Evolutionary conservation across 2,797 vertebrate genomes (phyloP).

Genomic region (Anas acuta): DNA sequence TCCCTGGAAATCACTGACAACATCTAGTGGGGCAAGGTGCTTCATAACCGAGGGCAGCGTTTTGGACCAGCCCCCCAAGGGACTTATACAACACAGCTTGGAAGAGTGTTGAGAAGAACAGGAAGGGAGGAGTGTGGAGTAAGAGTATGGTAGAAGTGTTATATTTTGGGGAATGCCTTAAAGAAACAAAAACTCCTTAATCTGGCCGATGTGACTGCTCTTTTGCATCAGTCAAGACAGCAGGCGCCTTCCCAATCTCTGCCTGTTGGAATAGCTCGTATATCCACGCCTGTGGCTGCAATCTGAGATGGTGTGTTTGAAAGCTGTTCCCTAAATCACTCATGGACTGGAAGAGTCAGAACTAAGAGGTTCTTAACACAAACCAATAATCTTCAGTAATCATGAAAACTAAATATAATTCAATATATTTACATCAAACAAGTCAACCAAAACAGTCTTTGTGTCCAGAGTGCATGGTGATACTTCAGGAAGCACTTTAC

Average conservation of each 20-base stretch:
- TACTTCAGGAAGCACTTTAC: background rate
- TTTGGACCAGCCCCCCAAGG: background rate
- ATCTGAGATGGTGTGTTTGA: background rate
- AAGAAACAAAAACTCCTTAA: background rate
- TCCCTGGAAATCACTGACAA: background rate
- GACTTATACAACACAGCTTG: background rate
- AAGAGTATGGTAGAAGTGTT: background rate
- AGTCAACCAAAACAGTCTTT: background rate
- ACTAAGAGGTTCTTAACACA: background rate
- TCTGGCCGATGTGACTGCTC: background rate
- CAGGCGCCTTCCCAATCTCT: background rate
- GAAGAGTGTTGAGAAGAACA: background rate
- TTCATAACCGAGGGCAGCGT: background rate
- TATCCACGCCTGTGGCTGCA: background rate
- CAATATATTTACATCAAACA: constrained; percentile 20
- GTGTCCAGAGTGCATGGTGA: background rate
- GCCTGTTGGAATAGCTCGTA: background rate
- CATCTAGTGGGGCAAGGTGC: background rate
- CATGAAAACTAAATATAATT: background rate
- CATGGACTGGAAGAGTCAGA: background rate
- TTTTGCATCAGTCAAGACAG: background rate
- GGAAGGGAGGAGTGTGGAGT: background rate
- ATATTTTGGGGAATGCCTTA: background rate
- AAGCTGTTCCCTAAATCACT: background rate
- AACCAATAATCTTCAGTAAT: constrained; percentile 41